Evolutionary conservation across 2,888 invertebrate species (phyloP), one percentile per base, ranked within the genome.

Genomic region (Cerceris ruficornis): DNA sequence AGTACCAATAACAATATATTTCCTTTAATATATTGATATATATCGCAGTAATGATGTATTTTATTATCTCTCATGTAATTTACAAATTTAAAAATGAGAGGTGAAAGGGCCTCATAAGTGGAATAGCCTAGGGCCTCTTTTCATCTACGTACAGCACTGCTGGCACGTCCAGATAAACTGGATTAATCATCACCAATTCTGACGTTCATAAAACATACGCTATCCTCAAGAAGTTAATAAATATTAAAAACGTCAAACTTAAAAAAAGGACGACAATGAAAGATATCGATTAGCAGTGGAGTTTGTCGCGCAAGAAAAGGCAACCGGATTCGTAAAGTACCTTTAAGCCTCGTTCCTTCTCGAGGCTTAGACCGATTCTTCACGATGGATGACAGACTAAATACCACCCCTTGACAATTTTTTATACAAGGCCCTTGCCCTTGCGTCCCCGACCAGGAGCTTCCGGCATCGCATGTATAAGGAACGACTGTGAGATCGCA

Each of bases 341-440:
- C 77, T 66, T 59, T 66, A 72, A 77, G 64, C 57, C 58, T 65
- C 59, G 59, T 28, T 64, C 60, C 61, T 64, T 17, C 13, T 62
- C 69, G 60, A 71, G 75, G 73, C 61, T 69, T 60, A 57, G 59
- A 75, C 74, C 82, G 81, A 88, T 88, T 84, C 83, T 83, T 87
- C 85, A 86, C 73, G 69, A 69, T 50, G 76, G 76, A 69, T 81
- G 86, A 87, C 88, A 86, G 78, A 74, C 84, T 87, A 88, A 88
- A 87, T 85, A 86, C 83, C 85, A 72, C 76, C 71, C 61, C 81
- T 76, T 75, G 72, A 79, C 84, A 79, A 86, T 59, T 83, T 86
- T 84, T 86, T 87, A 75, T 77, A 81, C 69, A 77, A 82, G 72
- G 65, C 68, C 75, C 69, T 59, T 28, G 28, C 71, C 64, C 76